Percentiles rank a stretch among this genome's conserved stretches.
Conservation (phyloP, 2,888 invertebrate species). For the Clivina fossor region DNA sequence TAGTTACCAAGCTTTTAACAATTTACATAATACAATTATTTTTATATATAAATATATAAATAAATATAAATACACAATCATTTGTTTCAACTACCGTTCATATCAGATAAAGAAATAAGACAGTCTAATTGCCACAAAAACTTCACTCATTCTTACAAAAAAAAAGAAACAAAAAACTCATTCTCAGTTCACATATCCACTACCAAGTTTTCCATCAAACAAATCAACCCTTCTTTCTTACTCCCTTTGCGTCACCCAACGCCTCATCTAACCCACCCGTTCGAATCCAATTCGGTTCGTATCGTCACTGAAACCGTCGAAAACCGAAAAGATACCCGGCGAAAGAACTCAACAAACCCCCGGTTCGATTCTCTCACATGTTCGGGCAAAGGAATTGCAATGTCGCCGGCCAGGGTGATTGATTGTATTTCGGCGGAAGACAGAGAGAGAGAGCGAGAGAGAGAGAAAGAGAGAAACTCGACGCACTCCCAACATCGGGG, state of each 20-base stretch:
- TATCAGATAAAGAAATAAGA: too few species aligned
- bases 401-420: conserved; percentile 32
- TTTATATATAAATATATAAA: too few species aligned
- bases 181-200: too few species aligned
- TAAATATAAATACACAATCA: too few species aligned
- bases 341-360: neutral
- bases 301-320: neutral
- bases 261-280: conserved; percentile 9
- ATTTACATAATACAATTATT: too few species aligned
- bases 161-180: neutral
- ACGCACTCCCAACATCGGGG: too few species aligned
- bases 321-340: neutral
- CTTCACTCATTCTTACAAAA: neutral
- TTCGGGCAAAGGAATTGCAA: conserved; percentile 30
- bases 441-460: too few species aligned
- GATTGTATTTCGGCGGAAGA: conserved; percentile 31
- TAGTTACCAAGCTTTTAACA: too few species aligned
- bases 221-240: neutral
- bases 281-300: neutral
- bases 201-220: neutral
- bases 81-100: too few species aligned
- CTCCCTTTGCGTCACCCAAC: neutral
- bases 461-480: too few species aligned
- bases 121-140: too few species aligned
- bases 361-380: conserved; percentile 8